These are phyloP conservation scores for Argyrosomus regius DNA, from an alignment of 2,797 vertebrate genomes.

Conservation along the genomic window DNA sequence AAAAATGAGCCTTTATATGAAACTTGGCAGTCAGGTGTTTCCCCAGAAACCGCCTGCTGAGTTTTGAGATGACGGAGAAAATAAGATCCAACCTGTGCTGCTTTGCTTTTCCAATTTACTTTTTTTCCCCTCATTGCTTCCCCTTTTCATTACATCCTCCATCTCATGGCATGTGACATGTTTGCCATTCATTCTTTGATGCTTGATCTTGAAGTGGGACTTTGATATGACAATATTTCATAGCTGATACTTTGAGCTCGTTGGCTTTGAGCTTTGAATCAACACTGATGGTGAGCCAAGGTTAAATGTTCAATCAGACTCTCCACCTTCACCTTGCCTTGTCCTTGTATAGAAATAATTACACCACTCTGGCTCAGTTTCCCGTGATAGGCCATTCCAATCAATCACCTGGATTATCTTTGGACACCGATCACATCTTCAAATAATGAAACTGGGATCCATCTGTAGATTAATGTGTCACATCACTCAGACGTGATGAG, in stretches of 20 bases:
- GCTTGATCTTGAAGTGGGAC: slow-evolving; percentile 25
- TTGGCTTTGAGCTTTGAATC: slow-evolving; percentile 23
- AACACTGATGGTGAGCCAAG: slow-evolving; percentile 29
- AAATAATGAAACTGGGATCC: slow-evolving; percentile 51
- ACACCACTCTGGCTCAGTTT: slow-evolving; percentile 16
- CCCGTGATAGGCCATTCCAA: slow-evolving; percentile 35
- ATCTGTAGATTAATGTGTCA: slow-evolving; percentile 62
- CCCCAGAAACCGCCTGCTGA: slow-evolving; percentile 59
- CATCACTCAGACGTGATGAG: slow-evolving; percentile 46
- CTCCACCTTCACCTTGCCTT: slow-evolving; percentile 42
- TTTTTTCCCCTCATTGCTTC: slow-evolving; percentile 20
- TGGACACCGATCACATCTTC: slow-evolving; percentile 42
- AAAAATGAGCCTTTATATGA: slow-evolving; percentile 60
- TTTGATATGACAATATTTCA: slow-evolving; percentile 26
- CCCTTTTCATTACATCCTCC: slow-evolving; percentile 30
- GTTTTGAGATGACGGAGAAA: slow-evolving; percentile 58
- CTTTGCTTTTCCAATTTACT: slow-evolving; percentile 30
- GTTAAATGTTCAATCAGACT: slow-evolving; percentile 57
- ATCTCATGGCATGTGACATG: slow-evolving; percentile 19
- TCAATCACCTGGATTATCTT: slow-evolving; percentile 63
- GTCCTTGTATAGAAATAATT: slow-evolving; percentile 60
- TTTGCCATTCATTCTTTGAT: slow-evolving; percentile 47
- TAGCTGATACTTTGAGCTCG: slow-evolving; percentile 12
- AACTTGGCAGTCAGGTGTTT: slow-evolving; percentile 51
- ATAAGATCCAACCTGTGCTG: slow-evolving; percentile 37